Base-by-base conservation (phyloP, 2,888 invertebrate genomes). In the Melangyna quadrimaculata region DNA sequence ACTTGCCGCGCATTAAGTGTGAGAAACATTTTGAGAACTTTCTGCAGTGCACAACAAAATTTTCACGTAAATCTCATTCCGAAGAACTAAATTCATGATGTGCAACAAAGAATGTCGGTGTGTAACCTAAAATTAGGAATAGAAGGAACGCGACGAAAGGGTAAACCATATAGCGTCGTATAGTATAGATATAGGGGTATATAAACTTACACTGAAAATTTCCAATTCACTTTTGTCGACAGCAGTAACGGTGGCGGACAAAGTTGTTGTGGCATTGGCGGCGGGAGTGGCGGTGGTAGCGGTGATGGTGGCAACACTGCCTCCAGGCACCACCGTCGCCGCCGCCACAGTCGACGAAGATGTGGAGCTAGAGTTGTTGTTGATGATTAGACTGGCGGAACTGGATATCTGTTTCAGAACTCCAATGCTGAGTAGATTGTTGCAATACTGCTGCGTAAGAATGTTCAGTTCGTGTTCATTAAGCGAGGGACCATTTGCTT, bases 351-450 rank as follows among this genome's bases (percentile, higher is more conserved):
- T 1, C 14, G 19, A 10, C 17, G 43, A 45, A 45, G 65, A 45
- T 8, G 57, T 61, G 12, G 29, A 43, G 7, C 14, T 24, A 29
- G 55, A 57, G 40, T 27, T 82, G 43, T 84, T 63, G 40, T 27
- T 82, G 43, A 87, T 63, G 53, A 93, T 65, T 45, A 45, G 75
- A 43, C 53, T 78, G 53, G 51, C 24, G 24, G 71, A 40, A 95
- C 94, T 72, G 94, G 95, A 94, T 89, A 97, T 94, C 91, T 96
- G 96, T 88, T 95, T 94, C 59, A 98, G 93, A 61, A 98, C 97
- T 5, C 98, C 98, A 77, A 97, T 97, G 55, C 96, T 96, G 87
- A 98, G 93, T 53, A 98, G 94, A 92, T 97, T 96, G 2, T 97
- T 96, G 91, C 97, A 98, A 91, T 97, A 96, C 91, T 97, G 97